Base-by-base conservation (phyloP, 1,140 invertebrate genomes). In the Bombus haemorrhoidalis region DNA sequence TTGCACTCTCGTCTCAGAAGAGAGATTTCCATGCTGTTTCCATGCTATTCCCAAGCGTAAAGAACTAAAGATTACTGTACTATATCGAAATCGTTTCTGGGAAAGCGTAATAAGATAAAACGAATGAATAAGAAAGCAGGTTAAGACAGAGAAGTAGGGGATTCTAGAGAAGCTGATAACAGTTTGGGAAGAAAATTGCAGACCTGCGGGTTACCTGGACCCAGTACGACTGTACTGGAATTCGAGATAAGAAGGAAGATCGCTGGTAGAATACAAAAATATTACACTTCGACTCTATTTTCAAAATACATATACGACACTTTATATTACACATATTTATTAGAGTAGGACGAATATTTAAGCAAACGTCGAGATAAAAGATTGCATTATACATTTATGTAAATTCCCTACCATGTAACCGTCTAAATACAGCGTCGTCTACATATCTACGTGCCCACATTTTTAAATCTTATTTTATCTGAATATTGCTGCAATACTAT, bases 151-250 rank as follows among this genome's bases (percentile, higher is more conserved):
- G 37, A 22, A 25, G 8, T 9, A 43, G 22, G 43, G 3, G 5
- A 74, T 74, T 59, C 32, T 5, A 12, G 53, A 43, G 6, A 43
- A 62, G 39, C n/a, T 47, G 69, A 82, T 82, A 81, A 47, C 69
- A 59, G 53, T 59, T 82, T 74, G 32, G 43, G 41, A 74, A 73
- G 53, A 74, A 82, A 82, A 80, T 69, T 71, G 64, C 43, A 28
- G 64, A 69, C 41, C 64, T 43, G 37, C 22, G 47, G 53, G 69
- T 62, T 41, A 47, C n/a, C 64, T 25, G 10, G 75, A n/a, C 75
- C 32, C 62, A 9, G n/a, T 32, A 22, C 69, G n/a, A 59, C 34
- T 57, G 53, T 43, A 73, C 53, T 6, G 39, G n/a, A 73, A 74
- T 43, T 57, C 41, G 32, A 81, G 53, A 81, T 81, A 81, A 81